Percentiles rank a stretch among this genome's conserved stretches.
Conservation (phyloP, 2,113 vertebrate genomes). For the Phylloscopus whistleri region DNA sequence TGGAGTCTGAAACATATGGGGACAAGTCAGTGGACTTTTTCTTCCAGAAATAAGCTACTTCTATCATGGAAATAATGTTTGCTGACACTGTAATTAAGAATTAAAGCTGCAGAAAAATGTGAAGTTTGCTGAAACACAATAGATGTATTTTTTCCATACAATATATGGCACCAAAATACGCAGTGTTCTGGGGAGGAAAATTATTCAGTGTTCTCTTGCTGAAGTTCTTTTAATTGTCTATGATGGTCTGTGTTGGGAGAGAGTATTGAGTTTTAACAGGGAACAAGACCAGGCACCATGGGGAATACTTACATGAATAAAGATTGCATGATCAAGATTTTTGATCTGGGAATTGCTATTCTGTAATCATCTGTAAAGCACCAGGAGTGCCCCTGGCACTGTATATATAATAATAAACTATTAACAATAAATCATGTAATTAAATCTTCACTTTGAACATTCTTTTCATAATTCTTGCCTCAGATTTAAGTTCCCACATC, state of each 20-base stretch:
- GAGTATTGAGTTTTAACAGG: constrained; percentile 22
- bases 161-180: constrained; percentile 28
- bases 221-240: constrained; percentile 39
- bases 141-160: constrained; percentile 49
- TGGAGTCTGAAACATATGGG: neutral
- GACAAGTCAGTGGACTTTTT: neutral
- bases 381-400: constrained; percentile 53
- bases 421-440: constrained; percentile 63
- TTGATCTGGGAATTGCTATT: constrained; percentile 57
- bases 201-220: constrained; percentile 24
- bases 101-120: constrained; percentile 49
- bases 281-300: constrained; percentile 26
- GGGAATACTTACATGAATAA: constrained; percentile 52
- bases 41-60: constrained; percentile 12
- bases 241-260: neutral
- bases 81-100: constrained; percentile 48
- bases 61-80: constrained; percentile 5
- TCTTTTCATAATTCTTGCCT: constrained; percentile 41
- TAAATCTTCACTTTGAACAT: constrained; percentile 48
- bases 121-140: constrained; percentile 51
- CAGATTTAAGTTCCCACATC: constrained; percentile 52
- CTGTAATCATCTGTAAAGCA: constrained; percentile 52
- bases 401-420: constrained; percentile 50
- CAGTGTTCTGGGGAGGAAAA: constrained; percentile 11
- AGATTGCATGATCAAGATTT: constrained; percentile 43